Base-by-base conservation (phyloP, 1,140 invertebrate genomes). In the Pteromalus puparum region DNA sequence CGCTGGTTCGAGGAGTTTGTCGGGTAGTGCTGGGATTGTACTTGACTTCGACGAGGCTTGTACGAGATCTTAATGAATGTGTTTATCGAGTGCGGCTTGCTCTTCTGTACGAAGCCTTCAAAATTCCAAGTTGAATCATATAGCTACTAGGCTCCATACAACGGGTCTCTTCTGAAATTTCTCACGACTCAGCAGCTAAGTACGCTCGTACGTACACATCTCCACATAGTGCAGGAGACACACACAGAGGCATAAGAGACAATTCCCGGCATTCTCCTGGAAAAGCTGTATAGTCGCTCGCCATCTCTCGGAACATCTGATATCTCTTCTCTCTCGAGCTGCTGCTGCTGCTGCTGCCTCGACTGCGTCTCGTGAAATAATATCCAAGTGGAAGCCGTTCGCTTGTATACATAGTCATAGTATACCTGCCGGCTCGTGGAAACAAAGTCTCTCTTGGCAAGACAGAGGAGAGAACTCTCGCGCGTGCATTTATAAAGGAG, bases 401-500 rank as follows among this genome's bases (percentile, higher is more conserved):
- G 74, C 61, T n/a, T n/a, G 28, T 53, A 70, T 65, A 75, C 24
- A 74, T 80, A 84, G 67, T 73, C 46, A 42, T 67, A 28, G 26
- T 21, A 53, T 53, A 70, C 61, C 61, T 68, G 72, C 46, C 46
- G 73, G 2, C 24, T 30, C 67, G 67, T 7, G 28, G 42, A 77
- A 78, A 77, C 65, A 78, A 76, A 83, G 82, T 83, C 30, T 42
- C 53, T n/a, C 18, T 13, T 48, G 2, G 46, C 46, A 5, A 73
- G 68, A 61, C 24, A 73, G 28, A 28, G 34, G 24, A 48, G 53
- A 53, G 34, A 82, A 7, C 26, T 42, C 6, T 65, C 21, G 24
- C 21, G 38, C 21, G n/a, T n/a, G 38, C 68, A 75, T 42, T 80
- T 84, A 84, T 84, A 84, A 84, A 84, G 42, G 70, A 30, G 67